phyloP scores from a whole-genome alignment of 2,113 vertebrate species.

The Misgurnus mizolepis region DNA sequence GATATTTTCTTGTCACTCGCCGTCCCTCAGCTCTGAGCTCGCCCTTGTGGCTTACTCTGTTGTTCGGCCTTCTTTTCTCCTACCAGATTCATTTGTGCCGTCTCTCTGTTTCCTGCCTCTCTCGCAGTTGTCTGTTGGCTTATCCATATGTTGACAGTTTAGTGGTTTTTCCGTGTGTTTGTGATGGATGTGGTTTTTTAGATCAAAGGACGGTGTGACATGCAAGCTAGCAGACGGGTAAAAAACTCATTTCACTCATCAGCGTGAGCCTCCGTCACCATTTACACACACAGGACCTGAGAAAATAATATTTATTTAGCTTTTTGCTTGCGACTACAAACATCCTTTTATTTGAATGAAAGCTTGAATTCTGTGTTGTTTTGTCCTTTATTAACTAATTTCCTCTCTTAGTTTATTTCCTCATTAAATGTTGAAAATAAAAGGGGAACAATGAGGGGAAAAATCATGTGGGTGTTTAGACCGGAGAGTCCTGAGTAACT shows the following conservation, averaged over 20 bases:
- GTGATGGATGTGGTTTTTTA: conserved; percentile 55
- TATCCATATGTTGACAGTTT: conserved; percentile 57
- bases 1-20: conserved; percentile 61
- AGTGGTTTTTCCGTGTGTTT: conserved; percentile 58
- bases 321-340: not conserved
- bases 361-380: not conserved
- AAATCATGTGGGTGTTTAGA: conserved; percentile 19
- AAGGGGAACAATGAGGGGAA: not conserved
- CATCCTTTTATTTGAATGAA: conserved; percentile 1
- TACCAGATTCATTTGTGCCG: conserved; percentile 44
- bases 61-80: conserved; percentile 50
- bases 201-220: conserved; percentile 62
- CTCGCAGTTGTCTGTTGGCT: conserved; percentile 48
- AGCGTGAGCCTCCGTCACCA: conserved; percentile 17
- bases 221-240: conserved; percentile 18
- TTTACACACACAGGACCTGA: conserved; percentile 26
- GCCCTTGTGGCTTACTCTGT: conserved; percentile 54
- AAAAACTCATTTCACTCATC: conserved; percentile 48
- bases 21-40: conserved; percentile 53
- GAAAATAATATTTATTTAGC: conserved; percentile 18
- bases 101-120: conserved; percentile 27
- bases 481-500: conserved; percentile 58
- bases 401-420: not conserved
- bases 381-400: not conserved
- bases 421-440: not conserved